Conservation (phyloP, 1,140 invertebrate genomes). For the Helicoverpa zea region DNA sequence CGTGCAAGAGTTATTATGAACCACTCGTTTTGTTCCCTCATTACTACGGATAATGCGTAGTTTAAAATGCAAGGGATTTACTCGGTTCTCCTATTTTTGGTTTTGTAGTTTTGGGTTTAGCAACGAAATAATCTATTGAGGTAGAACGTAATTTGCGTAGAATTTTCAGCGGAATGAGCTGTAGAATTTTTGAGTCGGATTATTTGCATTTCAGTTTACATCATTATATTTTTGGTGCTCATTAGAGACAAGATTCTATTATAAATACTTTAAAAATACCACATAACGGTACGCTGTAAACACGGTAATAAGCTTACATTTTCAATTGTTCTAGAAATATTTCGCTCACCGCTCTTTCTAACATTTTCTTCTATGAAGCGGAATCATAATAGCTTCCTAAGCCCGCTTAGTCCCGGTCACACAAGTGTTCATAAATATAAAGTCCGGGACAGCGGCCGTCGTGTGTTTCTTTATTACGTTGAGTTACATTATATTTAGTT, state of each 20-base stretch:
- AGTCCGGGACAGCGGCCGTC: not conserved
- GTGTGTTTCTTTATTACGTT: constrained; percentile 36
- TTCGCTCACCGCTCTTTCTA: not conserved
- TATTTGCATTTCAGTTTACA: no score
- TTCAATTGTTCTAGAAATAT: constrained; percentile 17
- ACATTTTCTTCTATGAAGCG: not conserved
- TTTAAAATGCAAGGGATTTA: constrained; percentile 47
- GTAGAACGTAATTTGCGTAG: constrained; percentile 10
- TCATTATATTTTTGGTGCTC: no score
- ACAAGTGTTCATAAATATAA: constrained; percentile 40
- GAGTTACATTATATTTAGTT: constrained; percentile 23
- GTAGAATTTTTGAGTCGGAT: not conserved
- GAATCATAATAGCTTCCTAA: constrained; percentile 12
- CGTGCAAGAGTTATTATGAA: constrained; percentile 53
- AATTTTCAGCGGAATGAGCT: not conserved
- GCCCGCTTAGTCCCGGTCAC: constrained; percentile 26
- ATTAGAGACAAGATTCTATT: no score
- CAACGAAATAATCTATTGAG: constrained; percentile 36
- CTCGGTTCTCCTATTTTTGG: not conserved
- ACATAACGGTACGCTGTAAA: not conserved
- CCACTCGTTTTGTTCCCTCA: constrained; percentile 55
- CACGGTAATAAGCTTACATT: not conserved
- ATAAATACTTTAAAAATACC: not conserved
- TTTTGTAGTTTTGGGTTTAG: constrained; percentile 3
- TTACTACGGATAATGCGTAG: constrained; percentile 49